These are phyloP conservation scores for Danio rerio DNA, from an alignment of 2,113 vertebrate genomes.

Conservation along the genomic window DNA sequence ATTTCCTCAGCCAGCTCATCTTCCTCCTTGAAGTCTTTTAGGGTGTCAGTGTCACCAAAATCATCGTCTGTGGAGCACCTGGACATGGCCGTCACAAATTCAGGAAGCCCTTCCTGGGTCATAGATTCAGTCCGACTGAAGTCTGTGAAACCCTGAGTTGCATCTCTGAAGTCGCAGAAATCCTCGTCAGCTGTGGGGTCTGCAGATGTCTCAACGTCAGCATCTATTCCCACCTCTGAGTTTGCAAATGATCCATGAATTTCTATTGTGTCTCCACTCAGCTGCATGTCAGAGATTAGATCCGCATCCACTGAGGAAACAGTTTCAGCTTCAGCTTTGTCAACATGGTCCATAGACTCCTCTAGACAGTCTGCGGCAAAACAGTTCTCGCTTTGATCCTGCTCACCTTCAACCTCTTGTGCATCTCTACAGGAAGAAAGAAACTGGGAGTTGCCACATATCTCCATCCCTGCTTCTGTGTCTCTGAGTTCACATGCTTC, in stretches of 20 bases:
- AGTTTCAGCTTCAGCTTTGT: slow-evolving; percentile 60
- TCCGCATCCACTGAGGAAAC: background rate
- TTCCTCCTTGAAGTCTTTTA: slow-evolving; percentile 64
- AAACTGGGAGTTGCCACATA: background rate
- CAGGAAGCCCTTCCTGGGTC: slow-evolving; percentile 50
- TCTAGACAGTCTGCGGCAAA: slow-evolving; percentile 63
- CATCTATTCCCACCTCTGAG: slow-evolving; percentile 57
- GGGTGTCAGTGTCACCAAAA: slow-evolving; percentile 76
- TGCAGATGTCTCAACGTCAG: slow-evolving; percentile 24
- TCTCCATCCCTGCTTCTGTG: background rate
- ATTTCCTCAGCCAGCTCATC: slow-evolving; percentile 21
- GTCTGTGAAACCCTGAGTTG: slow-evolving; percentile 65
- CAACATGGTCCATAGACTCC: slow-evolving; percentile 74
- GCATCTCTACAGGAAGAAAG: background rate
- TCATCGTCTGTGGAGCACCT: slow-evolving; percentile 66
- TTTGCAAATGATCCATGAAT: slow-evolving; percentile 69
- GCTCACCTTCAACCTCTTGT: slow-evolving; percentile 39
- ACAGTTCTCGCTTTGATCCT: slow-evolving; percentile 54
- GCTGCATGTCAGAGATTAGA: slow-evolving; percentile 7
- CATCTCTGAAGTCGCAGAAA: slow-evolving; percentile 75
- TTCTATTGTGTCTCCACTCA: slow-evolving; percentile 22
- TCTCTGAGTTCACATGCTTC: slow-evolving; percentile 4
- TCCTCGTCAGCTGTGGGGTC: slow-evolving; percentile 64
- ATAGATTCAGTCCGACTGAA: slow-evolving; percentile 64
- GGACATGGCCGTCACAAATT: slow-evolving; percentile 53